Percentiles rank a stretch among this genome's conserved stretches.
Conservation (phyloP, 2,888 invertebrate species). For the Drosophila diplacantha region DNA sequence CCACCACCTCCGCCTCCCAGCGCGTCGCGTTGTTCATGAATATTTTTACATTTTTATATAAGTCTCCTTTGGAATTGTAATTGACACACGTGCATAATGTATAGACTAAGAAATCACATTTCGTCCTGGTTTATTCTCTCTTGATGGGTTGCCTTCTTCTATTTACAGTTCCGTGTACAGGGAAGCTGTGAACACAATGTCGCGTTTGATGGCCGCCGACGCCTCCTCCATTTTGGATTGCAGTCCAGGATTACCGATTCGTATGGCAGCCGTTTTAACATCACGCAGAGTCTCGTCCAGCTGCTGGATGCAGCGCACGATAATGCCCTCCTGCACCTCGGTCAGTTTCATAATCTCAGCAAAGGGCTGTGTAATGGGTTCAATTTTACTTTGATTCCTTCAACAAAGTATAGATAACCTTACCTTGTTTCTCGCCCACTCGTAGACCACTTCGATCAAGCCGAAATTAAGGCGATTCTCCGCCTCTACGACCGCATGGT, state of each 20-base stretch:
- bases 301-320: slow-evolving; percentile 97
- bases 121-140: slow-evolving; percentile 8
- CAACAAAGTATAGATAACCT: neutral
- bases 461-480: slow-evolving; percentile 90
- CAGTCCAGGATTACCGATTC: slow-evolving; percentile 94
- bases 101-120: slow-evolving; percentile 52
- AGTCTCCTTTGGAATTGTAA: slow-evolving; percentile 63
- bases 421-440: slow-evolving; percentile 95
- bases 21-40: slow-evolving; percentile 36
- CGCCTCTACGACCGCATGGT: slow-evolving; percentile 75
- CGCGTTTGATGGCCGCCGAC: slow-evolving; percentile 93
- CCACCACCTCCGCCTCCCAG: slow-evolving; percentile 29
- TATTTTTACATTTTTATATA: slow-evolving; percentile 71
- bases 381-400: neutral
- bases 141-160: neutral
- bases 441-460: slow-evolving; percentile 94
- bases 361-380: slow-evolving; percentile 83
- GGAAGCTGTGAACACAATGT: slow-evolving; percentile 98
- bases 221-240: slow-evolving; percentile 97
- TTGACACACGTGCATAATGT: slow-evolving; percentile 61
- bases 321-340: slow-evolving; percentile 97
- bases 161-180: slow-evolving; percentile 84
- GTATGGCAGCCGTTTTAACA: slow-evolving; percentile 93
- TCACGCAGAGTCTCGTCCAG: slow-evolving; percentile 93
- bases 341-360: slow-evolving; percentile 94